These are phyloP conservation scores for Thunnus maccoyii DNA, from an alignment of 2,113 vertebrate species.

Conservation along the genomic window DNA sequence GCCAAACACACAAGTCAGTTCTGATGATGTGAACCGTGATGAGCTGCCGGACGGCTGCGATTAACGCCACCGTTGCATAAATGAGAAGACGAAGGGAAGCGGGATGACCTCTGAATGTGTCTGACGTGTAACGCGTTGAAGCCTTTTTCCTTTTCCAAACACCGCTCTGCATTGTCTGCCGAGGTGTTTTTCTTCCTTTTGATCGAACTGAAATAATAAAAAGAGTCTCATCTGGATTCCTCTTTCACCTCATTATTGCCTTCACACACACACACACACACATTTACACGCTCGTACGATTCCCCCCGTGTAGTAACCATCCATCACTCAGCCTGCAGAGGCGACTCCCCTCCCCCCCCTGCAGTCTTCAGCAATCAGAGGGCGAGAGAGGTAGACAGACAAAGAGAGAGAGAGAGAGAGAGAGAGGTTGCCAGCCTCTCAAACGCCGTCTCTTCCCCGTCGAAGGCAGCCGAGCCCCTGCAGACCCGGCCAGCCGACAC, in stretches of 20 bases:
- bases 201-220: conserved; percentile 56
- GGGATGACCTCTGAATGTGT: conserved; percentile 11
- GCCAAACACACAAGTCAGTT: neutral
- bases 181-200: conserved; percentile 22
- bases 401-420: neutral
- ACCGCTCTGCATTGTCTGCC: neutral
- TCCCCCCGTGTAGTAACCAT: conserved; percentile 32
- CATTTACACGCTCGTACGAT: conserved; percentile 5
- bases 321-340: conserved; percentile 64
- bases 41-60: neutral
- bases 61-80: neutral
- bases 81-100: neutral
- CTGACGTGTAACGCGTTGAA: neutral
- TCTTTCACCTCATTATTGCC: conserved; percentile 43
- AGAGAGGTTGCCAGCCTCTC: conserved; percentile 43
- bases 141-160: neutral
- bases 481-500: conserved; percentile 51
- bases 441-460: conserved; percentile 43
- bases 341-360: conserved; percentile 62
- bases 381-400: conserved; percentile 40
- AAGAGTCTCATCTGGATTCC: conserved; percentile 38
- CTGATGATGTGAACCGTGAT: neutral
- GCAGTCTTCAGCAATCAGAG: conserved; percentile 45
- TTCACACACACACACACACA: conserved; percentile 20
- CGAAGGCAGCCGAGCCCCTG: conserved; percentile 57